Evolutionary conservation across 2,113 vertebrate genomes (phyloP).

Genomic region (Jaculus jaculus): DNA sequence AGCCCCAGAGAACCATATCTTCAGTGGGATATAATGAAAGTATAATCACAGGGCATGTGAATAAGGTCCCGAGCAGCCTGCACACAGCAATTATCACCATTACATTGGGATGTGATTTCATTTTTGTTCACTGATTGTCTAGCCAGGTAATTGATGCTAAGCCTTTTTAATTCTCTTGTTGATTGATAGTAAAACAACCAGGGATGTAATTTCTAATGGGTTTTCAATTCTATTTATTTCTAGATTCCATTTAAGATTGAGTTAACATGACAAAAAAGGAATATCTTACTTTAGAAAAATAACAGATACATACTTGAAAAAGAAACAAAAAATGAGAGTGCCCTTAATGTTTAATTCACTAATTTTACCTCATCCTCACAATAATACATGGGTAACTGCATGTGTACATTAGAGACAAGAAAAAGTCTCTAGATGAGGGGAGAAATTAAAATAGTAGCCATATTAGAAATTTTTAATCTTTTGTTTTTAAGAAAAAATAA

Average conservation of each 20-base stretch:
- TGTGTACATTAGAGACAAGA: conserved; percentile 13
- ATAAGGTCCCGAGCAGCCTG: not conserved
- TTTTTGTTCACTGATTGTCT: conserved; percentile 37
- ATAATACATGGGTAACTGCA: not conserved
- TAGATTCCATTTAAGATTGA: conserved; percentile 3
- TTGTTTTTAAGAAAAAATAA: conserved; percentile 8
- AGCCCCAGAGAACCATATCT: not conserved
- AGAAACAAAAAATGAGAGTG: conserved; percentile 32
- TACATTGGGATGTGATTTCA: conserved; percentile 43
- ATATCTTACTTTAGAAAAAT: not conserved
- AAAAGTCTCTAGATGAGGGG: too few relatives aligned
- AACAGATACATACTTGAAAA: not conserved
- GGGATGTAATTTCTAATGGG: not conserved
- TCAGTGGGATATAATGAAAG: conserved; percentile 15
- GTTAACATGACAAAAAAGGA: conserved; percentile 23
- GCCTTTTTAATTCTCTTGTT: conserved; percentile 42
- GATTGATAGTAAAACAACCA: conserved; percentile 52
- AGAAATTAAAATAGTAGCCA: not conserved
- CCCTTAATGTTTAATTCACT: not conserved
- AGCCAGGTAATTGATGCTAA: conserved; percentile 53
- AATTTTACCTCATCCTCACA: not conserved
- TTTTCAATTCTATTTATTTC: conserved; percentile 10
- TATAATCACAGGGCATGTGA: conserved; percentile 13
- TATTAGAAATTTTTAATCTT: not conserved
- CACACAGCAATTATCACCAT: conserved; percentile 37